Conservation (phyloP, 2,888 invertebrate species). For the Polylopha cassiicola region DNA sequence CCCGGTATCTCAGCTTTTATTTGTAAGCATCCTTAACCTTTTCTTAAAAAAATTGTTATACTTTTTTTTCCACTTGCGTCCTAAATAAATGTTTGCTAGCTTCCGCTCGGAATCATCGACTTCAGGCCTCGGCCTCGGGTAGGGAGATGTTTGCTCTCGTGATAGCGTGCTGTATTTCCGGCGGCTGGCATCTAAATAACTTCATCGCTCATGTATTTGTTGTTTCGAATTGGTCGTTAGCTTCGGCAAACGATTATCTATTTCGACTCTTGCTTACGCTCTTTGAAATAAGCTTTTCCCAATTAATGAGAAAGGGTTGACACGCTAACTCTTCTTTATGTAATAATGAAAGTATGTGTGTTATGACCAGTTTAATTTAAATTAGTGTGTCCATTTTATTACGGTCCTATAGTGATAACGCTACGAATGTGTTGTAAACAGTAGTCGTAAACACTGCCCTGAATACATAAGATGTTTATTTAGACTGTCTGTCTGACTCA, state of each 20-base stretch:
- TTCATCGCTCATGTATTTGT: conserved; percentile 25
- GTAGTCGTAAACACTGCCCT: too few species aligned
- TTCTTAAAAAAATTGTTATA: conserved; percentile 24
- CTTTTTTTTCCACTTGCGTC: conserved; percentile 34
- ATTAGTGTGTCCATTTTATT: too few species aligned
- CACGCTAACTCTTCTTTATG: too few species aligned
- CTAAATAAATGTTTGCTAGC: conserved; percentile 40
- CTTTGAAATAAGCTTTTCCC: too few species aligned
- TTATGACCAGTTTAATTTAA: too few species aligned
- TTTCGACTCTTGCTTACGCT: not conserved
- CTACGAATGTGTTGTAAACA: too few species aligned
- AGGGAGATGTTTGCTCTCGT: conserved; percentile 43
- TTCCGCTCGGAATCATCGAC: conserved; percentile 40
- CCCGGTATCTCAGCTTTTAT: conserved; percentile 15
- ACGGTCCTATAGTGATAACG: too few species aligned
- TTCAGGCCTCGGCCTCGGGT: conserved; percentile 30
- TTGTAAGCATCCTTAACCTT: conserved; percentile 18
- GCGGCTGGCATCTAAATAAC: conserved; percentile 35
- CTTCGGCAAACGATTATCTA: not conserved
- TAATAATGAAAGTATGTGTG: too few species aligned
- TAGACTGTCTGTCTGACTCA: too few species aligned
- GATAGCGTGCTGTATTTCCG: conserved; percentile 38
- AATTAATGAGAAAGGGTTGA: too few species aligned
- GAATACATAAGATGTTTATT: too few species aligned
- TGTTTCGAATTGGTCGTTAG: not conserved